Base-by-base conservation (phyloP, 2,797 vertebrate genomes). In the Pitangus sulphuratus region DNA sequence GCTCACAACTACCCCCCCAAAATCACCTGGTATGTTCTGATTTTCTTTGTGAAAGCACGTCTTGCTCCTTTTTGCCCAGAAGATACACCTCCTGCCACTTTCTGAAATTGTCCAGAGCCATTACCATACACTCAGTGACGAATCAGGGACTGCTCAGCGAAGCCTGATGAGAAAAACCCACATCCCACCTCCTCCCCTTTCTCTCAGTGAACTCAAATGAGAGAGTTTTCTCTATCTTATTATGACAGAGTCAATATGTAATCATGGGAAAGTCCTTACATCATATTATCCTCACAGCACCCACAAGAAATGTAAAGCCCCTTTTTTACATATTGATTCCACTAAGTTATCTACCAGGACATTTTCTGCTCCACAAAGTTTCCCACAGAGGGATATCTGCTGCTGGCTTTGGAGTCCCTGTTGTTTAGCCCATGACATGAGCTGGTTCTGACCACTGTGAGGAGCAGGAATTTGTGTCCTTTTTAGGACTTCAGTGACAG, bases 271-370 rank as follows among this genome's bases (percentile, higher is more conserved):
- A 80, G 25, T 13, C 26, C 30, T 60, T 15, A 50, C 2, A 0
- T 40, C 70, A 28, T 35, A 39, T 57, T 35, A 33, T 31, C 84
- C 56, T n/a, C 57, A 16, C 21, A 48, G 57, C 74, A 30, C 33
- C 42, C 40, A 16, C 30, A 11, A 15, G 42, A 71, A 84, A 70
- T 10, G 7, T 11, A 2, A 77, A 84, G 18, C 44, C 26, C 33
- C 60, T 60, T 89, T 87, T 57, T 26, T n/a, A 45, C 20, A 5
- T 8, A 10, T 3, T 48, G 22, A 30, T 47, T 71, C 30, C 22
- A 7, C 8, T 28, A 8, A 0, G 0, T 79, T 45, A 31, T 35
- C 20, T n/a, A 31, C 30, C 25, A 79, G 37, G 20, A 16, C 65
- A 20, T 33, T 48, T 45, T 19, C 18, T 71, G 48, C 57, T 39